Conservation (phyloP, 2,113 vertebrate species). For the Ceyx melanurus region DNA sequence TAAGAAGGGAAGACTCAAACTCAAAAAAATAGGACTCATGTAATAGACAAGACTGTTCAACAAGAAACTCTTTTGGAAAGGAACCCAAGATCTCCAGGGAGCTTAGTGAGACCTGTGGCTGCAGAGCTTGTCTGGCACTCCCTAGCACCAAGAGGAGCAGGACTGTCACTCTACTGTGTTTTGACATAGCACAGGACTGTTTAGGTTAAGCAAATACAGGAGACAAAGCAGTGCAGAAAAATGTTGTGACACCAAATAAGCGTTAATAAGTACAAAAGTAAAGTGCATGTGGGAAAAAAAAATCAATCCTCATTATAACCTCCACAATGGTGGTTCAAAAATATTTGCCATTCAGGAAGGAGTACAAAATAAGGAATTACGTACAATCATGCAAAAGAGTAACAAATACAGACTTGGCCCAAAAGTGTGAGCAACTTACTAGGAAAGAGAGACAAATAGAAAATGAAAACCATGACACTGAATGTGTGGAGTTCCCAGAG, state of each 20-base stretch:
- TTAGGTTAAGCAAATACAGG: background rate
- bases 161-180: background rate
- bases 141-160: background rate
- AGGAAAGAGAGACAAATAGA: background rate
- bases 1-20: background rate
- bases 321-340: background rate
- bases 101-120: background rate
- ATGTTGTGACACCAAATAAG: background rate
- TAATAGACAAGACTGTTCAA: background rate
- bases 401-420: background rate
- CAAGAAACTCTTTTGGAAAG: background rate
- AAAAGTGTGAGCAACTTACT: background rate
- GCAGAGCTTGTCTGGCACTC: rapidly evolving
- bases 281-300: background rate
- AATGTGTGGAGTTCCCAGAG: background rate
- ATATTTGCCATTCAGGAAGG: background rate
- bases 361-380: rapidly evolving
- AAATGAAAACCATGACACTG: background rate
- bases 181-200: background rate
- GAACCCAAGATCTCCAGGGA: background rate
- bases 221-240: background rate
- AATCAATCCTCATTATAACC: background rate
- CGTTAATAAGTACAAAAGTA: background rate
- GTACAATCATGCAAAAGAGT: background rate
- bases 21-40: rapidly evolving